Evolutionary conservation across 2,113 vertebrate genomes (phyloP), one percentile per base, ranked within the genome.

Genomic region (Prochilodus magdalenae): DNA sequence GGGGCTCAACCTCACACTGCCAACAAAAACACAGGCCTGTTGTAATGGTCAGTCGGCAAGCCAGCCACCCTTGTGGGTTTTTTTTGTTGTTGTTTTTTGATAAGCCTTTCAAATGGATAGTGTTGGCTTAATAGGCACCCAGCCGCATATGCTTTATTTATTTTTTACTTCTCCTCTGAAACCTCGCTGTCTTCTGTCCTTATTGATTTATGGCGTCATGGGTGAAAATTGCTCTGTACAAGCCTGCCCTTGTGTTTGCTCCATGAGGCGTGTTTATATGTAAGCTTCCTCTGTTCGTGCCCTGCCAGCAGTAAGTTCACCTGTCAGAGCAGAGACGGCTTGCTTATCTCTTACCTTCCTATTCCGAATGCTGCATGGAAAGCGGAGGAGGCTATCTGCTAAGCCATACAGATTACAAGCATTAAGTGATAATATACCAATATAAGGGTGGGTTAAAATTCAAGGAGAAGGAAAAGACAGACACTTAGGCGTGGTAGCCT

Each of bases 161-260:
- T 86, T 84, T 85, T 44, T 72, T 53, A 55, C 30, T 36, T 62
- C 18, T 11, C 27, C 24, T 66, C 77, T 55, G 67, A 85, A 86
- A 51, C 79, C 44, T 57, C 13, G 22, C 40, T 30, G 22, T 75
- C 73, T 59, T 85, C 69, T 73, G 67, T 73, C 77, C 30, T 60
- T 73, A 75, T 85, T 86, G 87, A 88, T 88, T 88, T 79, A 84
- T 84, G 70, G 67, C 63, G 71, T 87, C 85, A 84, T 82, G 62
- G 67, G 24, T 69, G 47, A 75, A 85, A 86, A 80, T 79, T 72
- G 74, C 70, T 55, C 67, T 53, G 74, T 74, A 73, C 53, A 73
- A 81, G 11, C n/a, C 71, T 82, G 85, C 85, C 82, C 80, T 87
- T 65, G 27, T 67, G 55, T 59, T 49, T 66, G 74, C 67, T 51